Conservation (phyloP, 2,888 invertebrate species). For the Epiblema foenella region DNA sequence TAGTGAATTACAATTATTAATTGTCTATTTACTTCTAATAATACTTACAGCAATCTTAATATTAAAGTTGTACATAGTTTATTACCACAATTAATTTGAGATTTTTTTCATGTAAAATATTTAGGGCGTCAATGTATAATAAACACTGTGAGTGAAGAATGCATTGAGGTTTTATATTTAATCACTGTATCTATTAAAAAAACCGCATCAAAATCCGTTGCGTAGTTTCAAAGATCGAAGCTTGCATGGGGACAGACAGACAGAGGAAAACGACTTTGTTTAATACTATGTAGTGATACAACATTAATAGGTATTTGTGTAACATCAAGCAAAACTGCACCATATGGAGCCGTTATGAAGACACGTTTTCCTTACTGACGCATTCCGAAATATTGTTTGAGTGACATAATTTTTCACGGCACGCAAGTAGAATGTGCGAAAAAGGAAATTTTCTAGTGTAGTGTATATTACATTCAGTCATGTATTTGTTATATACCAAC, state of each 20-base stretch:
- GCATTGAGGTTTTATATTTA: neutral
- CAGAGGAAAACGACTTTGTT: too few relatives aligned
- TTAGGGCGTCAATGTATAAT: conserved; percentile 48
- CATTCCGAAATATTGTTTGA: too few relatives aligned
- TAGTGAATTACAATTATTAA: conserved; percentile 81
- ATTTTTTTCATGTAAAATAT: conserved; percentile 77
- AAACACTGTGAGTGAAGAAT: conserved; percentile 1
- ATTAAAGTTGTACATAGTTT: conserved; percentile 81
- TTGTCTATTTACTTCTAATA: conserved; percentile 83
- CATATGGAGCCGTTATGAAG: too few relatives aligned
- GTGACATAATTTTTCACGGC: neutral
- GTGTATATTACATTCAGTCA: neutral
- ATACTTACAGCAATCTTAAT: conserved; percentile 84
- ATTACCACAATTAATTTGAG: conserved; percentile 83
- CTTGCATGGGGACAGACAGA: too few relatives aligned
- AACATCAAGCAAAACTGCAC: too few relatives aligned
- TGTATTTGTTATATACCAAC: conserved; percentile 28
- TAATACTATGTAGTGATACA: too few relatives aligned
- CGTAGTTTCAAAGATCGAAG: too few relatives aligned
- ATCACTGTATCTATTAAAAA: too few relatives aligned
- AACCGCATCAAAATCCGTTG: too few relatives aligned
- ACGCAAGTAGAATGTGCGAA: neutral
- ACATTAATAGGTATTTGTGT: neutral
- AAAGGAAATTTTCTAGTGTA: neutral
- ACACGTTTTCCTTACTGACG: too few relatives aligned